Evolutionary conservation across 2,113 vertebrate species (phyloP).

Genomic region (Hydrochoerus hydrochaeris): DNA sequence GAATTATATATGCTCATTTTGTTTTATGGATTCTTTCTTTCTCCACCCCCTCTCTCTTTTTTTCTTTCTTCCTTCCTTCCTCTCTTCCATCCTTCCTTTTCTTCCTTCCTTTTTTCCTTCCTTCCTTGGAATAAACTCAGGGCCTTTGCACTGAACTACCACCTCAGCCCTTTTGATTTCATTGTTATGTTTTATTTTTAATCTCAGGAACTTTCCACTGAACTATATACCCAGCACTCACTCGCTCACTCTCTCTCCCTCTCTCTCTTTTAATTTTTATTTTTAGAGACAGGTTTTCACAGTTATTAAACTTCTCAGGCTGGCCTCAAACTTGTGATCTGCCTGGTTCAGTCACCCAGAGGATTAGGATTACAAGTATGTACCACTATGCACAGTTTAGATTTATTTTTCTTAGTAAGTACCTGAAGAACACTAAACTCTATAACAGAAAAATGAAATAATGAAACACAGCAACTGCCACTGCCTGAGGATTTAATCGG

Average conservation of each 20-base stretch:
- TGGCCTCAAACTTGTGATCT: not conserved
- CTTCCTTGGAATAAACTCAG: not conserved
- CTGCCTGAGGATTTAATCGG: not conserved
- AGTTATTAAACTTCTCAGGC: not conserved
- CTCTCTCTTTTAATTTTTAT: too few species aligned
- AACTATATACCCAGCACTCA: not conserved
- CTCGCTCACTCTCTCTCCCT: too few species aligned
- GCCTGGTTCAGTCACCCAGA: not conserved
- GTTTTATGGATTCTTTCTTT: not conserved
- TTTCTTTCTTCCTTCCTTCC: not conserved
- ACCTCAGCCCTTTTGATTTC: not conserved
- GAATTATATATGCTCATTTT: not conserved
- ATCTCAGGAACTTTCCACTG: not conserved
- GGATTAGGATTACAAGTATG: too few species aligned
- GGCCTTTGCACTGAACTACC: not conserved
- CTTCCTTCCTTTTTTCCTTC: not conserved
- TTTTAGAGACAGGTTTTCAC: too few species aligned
- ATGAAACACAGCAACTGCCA: not conserved
- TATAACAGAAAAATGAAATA: not conserved
- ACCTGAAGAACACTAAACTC: not conserved
- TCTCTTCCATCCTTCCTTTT: not conserved
- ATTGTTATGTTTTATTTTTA: not conserved
- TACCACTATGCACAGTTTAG: not conserved
- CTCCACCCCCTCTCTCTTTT: not conserved
- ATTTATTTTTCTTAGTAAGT: not conserved